Conservation (phyloP, 2,113 vertebrate genomes). For the Daboia siamensis region DNA sequence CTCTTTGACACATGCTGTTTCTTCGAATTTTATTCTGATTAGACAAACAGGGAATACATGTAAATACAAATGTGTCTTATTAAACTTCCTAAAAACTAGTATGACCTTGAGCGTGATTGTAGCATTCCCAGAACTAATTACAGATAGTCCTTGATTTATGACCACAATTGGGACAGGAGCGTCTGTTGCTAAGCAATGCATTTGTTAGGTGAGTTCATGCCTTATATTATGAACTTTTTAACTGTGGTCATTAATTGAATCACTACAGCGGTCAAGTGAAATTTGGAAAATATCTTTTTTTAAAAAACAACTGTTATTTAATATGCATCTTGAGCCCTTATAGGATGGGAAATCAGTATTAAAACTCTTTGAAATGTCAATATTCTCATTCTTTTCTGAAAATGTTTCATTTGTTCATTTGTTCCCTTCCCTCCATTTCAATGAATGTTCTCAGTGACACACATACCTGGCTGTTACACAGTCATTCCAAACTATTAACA, state of each 20-base stretch:
- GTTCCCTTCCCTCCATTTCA: not conserved
- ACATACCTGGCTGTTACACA: not conserved
- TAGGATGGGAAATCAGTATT: not conserved
- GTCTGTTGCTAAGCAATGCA: not conserved
- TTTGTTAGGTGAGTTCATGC: not conserved
- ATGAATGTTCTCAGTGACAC: not conserved
- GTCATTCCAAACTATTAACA: slow-evolving; percentile 4
- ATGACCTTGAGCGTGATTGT: not conserved
- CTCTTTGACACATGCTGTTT: not conserved
- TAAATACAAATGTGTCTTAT: not conserved
- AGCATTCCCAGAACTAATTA: not conserved
- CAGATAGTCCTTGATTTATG: not conserved
- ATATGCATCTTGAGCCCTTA: not conserved
- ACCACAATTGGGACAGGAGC: not conserved
- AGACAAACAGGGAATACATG: not conserved
- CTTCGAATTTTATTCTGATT: not conserved
- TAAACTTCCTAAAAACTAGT: not conserved
- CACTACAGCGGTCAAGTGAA: not conserved
- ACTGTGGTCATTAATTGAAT: not conserved
- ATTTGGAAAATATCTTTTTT: not conserved
- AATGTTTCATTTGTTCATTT: too few relatives aligned
- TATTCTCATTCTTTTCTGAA: not conserved
- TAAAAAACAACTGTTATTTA: not conserved
- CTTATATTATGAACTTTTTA: not conserved
- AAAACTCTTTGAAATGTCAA: not conserved